phyloP scores from a whole-genome alignment of 2,888 invertebrate genomes.

The Polylopha cassiicola region DNA sequence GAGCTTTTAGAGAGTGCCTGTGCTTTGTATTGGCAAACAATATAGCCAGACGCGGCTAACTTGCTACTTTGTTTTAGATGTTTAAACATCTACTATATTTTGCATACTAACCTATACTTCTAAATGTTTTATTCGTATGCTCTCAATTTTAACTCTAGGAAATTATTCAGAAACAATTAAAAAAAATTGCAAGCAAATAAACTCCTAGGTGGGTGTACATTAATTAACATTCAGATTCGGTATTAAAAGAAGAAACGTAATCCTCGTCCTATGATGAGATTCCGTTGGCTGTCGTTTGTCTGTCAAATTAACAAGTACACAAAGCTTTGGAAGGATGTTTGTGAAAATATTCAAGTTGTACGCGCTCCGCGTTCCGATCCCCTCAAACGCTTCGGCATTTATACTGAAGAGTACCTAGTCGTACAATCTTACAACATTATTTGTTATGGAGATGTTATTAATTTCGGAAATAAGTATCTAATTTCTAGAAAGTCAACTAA shows the following conservation, averaged over 20 bases:
- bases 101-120: no score
- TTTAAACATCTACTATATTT: no score
- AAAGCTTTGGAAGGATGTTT: conserved; percentile 16
- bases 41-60: no score
- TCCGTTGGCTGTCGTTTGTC: conserved; percentile 12
- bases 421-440: conserved; percentile 1
- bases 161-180: no score
- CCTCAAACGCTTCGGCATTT: conserved; percentile 8
- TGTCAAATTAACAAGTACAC: conserved; percentile 19
- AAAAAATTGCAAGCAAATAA: no score
- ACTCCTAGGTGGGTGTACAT: no score
- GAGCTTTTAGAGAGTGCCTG: conserved; percentile 48
- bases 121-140: no score
- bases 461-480: conserved; percentile 7
- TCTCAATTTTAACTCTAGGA: no score
- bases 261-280: conserved; percentile 9
- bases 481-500: no score
- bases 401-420: neutral
- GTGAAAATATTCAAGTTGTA: conserved; percentile 18
- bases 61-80: no score
- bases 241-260: conserved; percentile 2
- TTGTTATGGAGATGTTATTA: conserved; percentile 9
- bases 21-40: conserved; percentile 32
- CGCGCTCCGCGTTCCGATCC: conserved; percentile 12
- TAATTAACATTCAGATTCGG: conserved; percentile 4